A percentile compares a stretch with the other conserved stretches of the same genome.
Evolutionary conservation across 2,888 invertebrate species (phyloP).

Genomic region (Archaeoteleia sp.): DNA sequence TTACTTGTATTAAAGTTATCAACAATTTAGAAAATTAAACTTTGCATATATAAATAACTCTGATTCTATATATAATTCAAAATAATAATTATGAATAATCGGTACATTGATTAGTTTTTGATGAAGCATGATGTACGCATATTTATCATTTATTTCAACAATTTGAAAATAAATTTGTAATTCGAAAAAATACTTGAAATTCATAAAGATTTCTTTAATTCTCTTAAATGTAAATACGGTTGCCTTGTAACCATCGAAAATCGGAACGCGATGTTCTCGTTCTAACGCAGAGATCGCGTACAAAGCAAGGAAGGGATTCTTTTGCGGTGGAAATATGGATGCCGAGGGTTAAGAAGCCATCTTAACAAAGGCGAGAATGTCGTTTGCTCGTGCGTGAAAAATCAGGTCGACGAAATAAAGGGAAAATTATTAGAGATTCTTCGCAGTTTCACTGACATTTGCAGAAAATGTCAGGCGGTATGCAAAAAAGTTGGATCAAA

Average conservation of each 20-base stretch:
- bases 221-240: too few relatives aligned
- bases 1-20: too few relatives aligned
- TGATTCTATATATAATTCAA: too few relatives aligned
- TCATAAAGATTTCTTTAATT: too few relatives aligned
- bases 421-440: conserved; percentile 24
- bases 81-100: too few relatives aligned
- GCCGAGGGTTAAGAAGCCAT: conserved; percentile 22
- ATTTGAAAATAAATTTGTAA: too few relatives aligned
- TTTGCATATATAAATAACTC: too few relatives aligned
- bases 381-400: conserved; percentile 30
- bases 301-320: conserved; percentile 12
- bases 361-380: conserved; percentile 33
- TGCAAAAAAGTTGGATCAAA: conserved; percentile 1
- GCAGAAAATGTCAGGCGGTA: conserved; percentile 2
- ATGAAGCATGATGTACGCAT: too few relatives aligned
- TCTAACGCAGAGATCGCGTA: conserved; percentile 13
- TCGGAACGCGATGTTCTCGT: conserved; percentile 13
- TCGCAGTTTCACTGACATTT: conserved; percentile 15
- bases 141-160: too few relatives aligned
- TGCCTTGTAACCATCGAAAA: conserved; percentile 19
- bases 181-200: too few relatives aligned
- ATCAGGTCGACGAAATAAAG: conserved; percentile 21
- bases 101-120: too few relatives aligned
- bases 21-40: too few relatives aligned
- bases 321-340: conserved; percentile 15